A percentile compares a stretch with the other conserved stretches of the same genome.
phyloP scores from a whole-genome alignment of 2,797 vertebrate species.

The Sebastes wilsoni region DNA sequence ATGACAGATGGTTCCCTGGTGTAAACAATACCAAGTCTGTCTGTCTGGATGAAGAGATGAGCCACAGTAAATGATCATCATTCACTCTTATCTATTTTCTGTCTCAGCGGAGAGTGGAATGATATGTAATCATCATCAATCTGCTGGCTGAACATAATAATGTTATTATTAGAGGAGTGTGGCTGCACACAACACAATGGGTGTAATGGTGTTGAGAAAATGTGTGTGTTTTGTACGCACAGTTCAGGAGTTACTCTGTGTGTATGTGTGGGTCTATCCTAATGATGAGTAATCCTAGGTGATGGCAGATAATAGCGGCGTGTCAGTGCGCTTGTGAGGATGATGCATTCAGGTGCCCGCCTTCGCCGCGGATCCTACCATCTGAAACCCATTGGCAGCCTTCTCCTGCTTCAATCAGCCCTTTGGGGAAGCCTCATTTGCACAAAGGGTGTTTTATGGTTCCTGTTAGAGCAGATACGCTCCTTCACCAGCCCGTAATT shows the following conservation, averaged over 20 bases:
- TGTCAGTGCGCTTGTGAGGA: conserved; percentile 31
- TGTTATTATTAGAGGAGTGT: conserved; percentile 62
- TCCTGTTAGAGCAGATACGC: conserved; percentile 56
- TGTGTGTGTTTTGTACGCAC: neutral
- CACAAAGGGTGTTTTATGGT: conserved; percentile 60
- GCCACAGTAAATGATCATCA: conserved; percentile 44
- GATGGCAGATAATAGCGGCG: conserved; percentile 63
- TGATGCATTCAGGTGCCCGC: conserved; percentile 55
- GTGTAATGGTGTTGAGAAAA: neutral
- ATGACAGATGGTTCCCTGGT: conserved; percentile 40
- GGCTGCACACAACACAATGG: conserved; percentile 22
- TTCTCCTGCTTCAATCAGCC: conserved; percentile 45
- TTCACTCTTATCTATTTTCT: conserved; percentile 64
- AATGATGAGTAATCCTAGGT: conserved; percentile 65
- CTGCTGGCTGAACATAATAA: conserved; percentile 62
- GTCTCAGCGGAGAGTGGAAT: conserved; percentile 58
- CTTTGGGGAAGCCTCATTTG: conserved; percentile 52
- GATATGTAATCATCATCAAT: conserved; percentile 70
- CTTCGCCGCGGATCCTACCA: conserved; percentile 4
- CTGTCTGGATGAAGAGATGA: conserved; percentile 50
- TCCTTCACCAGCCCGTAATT: conserved; percentile 54
- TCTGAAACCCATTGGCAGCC: conserved; percentile 33
- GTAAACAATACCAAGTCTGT: conserved; percentile 37
- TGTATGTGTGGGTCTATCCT: conserved; percentile 28
- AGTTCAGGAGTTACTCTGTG: conserved; percentile 13